Evolutionary conservation across 1,140 invertebrate genomes (phyloP), one percentile per base, ranked within the genome.

Genomic region (Xylocopa sonorina): DNA sequence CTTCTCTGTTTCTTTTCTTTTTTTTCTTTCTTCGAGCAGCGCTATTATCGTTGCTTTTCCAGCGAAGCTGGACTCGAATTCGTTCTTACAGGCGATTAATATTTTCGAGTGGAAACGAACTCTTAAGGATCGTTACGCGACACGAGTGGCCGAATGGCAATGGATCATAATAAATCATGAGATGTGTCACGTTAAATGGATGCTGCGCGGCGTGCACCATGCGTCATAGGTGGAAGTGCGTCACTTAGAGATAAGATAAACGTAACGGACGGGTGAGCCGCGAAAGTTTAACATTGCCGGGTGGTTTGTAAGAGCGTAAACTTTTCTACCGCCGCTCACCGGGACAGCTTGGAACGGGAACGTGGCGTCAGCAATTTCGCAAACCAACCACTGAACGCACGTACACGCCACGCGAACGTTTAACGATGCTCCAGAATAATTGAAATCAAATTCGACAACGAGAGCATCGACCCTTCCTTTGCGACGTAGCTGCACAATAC

Each of bases 241-340:
- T 66, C 72, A 66, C n/a, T 55, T 53, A 2, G 5, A 55, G 60
- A 66, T 64, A 55, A 75, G 72, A 53, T 34, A 51, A 74, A 74
- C 32, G 58, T 64, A 74, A 74, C 51, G 72, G 46, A 64, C 58
- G 58, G 10, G 32, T 12, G n/a, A n/a, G 16, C 34, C 29, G 6
- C 46, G 55, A 74, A 74, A 64, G 34, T 64, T 74, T 64, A 41
- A 62, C 32, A 41, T 64, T 51, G 34, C 27, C 41, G 27, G 43
- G 24, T 62, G 27, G 72, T 74, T 53, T 43, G 34, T 18, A 41
- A 51, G 18, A 16, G 24, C 14, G 16, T 3, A 16, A 34, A 41
- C 24, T 74, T 64, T 74, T 29, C 21, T 72, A 14, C 38, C 21
- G 12, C 18, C 14, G 4, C 21, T 50, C 41, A 18, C 53, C 12